A percentile compares a stretch with the other conserved stretches of the same genome.
phyloP scores from a whole-genome alignment of 2,888 invertebrate genomes.

The Theodoxus fluviatilis region DNA sequence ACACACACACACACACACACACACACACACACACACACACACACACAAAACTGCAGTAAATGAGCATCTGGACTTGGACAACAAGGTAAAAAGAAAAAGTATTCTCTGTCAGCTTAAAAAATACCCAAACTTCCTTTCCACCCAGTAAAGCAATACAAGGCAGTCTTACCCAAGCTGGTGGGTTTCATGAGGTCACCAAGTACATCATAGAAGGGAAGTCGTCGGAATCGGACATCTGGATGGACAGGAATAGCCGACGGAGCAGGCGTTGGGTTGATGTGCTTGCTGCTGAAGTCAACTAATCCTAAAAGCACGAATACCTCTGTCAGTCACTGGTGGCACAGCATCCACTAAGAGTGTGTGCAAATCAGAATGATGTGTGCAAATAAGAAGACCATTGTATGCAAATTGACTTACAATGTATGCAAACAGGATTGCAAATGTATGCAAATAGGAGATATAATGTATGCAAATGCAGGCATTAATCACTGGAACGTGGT shows the following conservation, averaged over 20 bases:
- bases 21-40: background rate
- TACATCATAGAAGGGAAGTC: conserved; percentile 90
- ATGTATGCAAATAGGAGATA: too few species aligned
- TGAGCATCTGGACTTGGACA: background rate
- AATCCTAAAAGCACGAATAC: conserved; percentile 41
- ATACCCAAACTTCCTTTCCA: background rate
- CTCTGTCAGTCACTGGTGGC: too few species aligned
- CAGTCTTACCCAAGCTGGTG: conserved; percentile 74
- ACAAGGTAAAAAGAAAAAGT: background rate
- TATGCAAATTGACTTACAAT: too few species aligned
- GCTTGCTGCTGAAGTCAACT: conserved; percentile 38
- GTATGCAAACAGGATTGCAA: too few species aligned
- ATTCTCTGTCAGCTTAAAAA: background rate
- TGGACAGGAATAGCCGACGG: conserved; percentile 74
- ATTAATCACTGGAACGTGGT: too few species aligned
- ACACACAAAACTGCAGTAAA: background rate
- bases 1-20: too few species aligned
- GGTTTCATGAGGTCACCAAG: conserved; percentile 87
- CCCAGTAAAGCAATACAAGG: background rate
- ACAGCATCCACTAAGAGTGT: too few species aligned
- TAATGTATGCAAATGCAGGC: too few species aligned
- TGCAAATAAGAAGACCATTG: too few species aligned
- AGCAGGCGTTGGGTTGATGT: conserved; percentile 27
- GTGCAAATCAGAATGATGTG: too few species aligned
- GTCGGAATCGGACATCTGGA: conserved; percentile 91